Conservation (phyloP, 2,113 vertebrate species). For the Hirundichthys speculiger region DNA sequence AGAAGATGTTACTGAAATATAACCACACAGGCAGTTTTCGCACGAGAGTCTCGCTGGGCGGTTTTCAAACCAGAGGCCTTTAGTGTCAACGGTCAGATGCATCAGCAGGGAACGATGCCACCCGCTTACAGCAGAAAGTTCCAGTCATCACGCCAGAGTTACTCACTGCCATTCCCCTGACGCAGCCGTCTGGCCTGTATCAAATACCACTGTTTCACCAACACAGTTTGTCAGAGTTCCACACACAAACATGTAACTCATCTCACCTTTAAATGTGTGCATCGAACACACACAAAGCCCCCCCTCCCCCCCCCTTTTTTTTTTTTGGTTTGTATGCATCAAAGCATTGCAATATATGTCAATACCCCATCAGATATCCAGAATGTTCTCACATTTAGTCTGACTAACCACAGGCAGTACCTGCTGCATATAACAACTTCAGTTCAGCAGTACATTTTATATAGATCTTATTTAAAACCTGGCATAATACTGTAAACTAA, state of each 20-base stretch:
- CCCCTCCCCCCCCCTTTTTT: conserved; percentile 16
- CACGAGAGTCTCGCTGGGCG: too few relatives aligned
- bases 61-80: conserved; percentile 46
- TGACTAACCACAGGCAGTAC: conserved; percentile 39
- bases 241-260: conserved; percentile 37
- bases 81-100: conserved; percentile 12
- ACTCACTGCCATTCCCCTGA: conserved; percentile 69
- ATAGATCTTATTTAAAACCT: conserved; percentile 35
- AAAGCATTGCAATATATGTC: conserved; percentile 77
- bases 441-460: conserved; percentile 17
- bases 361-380: conserved; percentile 70
- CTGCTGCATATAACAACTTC: conserved; percentile 34
- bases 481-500: conserved; percentile 43
- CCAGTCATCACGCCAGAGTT: conserved; percentile 47
- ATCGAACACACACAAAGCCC: conserved; percentile 40
- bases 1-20: too few relatives aligned
- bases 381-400: conserved; percentile 58
- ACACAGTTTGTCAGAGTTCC: conserved; percentile 44
- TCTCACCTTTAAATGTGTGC: conserved; percentile 28
- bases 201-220: conserved; percentile 42
- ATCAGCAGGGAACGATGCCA: conserved; percentile 11
- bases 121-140: conserved; percentile 21
- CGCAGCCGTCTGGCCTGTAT: conserved; percentile 46
- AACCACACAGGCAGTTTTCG: too few relatives aligned
- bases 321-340: conserved; percentile 35